phyloP scores from a whole-genome alignment of 1,140 invertebrate species.

The Limonius californicus region DNA sequence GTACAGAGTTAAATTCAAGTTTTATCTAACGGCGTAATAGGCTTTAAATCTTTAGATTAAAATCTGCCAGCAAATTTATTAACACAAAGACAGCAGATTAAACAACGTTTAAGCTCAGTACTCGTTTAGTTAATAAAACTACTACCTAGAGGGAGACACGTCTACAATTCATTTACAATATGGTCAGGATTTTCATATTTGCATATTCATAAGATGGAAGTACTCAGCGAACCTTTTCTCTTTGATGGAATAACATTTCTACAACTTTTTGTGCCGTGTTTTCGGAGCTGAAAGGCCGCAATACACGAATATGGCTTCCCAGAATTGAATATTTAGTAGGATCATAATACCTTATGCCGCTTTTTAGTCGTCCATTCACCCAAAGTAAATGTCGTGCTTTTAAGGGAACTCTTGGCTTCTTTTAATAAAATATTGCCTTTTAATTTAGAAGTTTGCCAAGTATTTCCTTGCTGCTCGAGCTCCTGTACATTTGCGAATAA shows the following conservation, averaged over 20 bases:
- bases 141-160: not conserved
- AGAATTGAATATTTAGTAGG: constrained; percentile 7
- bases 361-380: not conserved
- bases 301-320: constrained; percentile 10
- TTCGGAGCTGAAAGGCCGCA: constrained; percentile 4
- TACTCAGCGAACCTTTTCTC: constrained; percentile 4
- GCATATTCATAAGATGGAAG: constrained; percentile 9
- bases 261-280: constrained; percentile 9
- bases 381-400: not conserved
- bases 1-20: too few relatives aligned
- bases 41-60: too few relatives aligned
- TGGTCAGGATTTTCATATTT: constrained; percentile 10
- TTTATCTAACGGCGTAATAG: too few relatives aligned
- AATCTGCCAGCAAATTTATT: too few relatives aligned
- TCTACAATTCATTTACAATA: constrained; percentile 12
- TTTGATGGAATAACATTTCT: constrained; percentile 14
- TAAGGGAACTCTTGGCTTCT: not conserved
- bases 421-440: constrained; percentile 8
- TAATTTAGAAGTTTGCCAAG: not conserved
- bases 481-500: too few relatives aligned
- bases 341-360: constrained; percentile 5
- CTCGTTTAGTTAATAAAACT: too few relatives aligned
- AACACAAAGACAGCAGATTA: too few relatives aligned
- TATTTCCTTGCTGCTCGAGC: not conserved
- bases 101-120: too few relatives aligned